A percentile compares a stretch with the other conserved stretches of the same genome.
These are phyloP conservation scores for Metacarcinus magister DNA, from an alignment of 2,888 invertebrate species.

Conservation along the genomic window DNA sequence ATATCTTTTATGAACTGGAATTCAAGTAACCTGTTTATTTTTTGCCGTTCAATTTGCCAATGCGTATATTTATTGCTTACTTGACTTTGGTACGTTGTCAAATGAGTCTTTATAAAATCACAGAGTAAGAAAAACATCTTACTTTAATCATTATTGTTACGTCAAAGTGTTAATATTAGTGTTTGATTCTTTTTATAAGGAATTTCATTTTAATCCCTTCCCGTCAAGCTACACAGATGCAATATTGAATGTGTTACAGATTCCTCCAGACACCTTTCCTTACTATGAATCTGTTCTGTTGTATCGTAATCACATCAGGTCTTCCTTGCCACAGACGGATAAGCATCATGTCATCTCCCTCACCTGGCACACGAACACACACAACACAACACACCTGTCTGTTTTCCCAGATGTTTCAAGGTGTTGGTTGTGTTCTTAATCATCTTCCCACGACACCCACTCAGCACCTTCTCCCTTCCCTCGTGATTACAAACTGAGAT, in stretches of 20 bases:
- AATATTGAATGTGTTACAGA: background rate
- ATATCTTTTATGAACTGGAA: background rate
- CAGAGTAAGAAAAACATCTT: background rate
- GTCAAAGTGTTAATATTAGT: background rate
- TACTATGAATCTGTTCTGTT: background rate
- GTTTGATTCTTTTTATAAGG: background rate
- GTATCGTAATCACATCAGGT: background rate
- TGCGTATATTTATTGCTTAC: background rate
- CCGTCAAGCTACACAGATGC: background rate
- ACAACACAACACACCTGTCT: too few species aligned
- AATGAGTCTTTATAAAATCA: background rate
- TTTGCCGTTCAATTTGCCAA: background rate
- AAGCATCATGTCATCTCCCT: background rate
- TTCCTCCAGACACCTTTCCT: background rate
- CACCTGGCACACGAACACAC: too few species aligned
- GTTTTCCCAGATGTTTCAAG: too few species aligned
- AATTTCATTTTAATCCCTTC: background rate
- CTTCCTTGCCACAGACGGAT: constrained; percentile 9
- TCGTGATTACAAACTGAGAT: too few species aligned
- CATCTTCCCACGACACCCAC: too few species aligned
- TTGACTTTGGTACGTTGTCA: background rate
- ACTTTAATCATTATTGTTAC: background rate
- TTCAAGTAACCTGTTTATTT: background rate
- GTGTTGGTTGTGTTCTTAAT: too few species aligned
- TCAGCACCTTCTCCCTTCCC: too few species aligned